Evolutionary conservation across 2,113 vertebrate genomes (phyloP).

Genomic region (Rhabdomys dilectus): DNA sequence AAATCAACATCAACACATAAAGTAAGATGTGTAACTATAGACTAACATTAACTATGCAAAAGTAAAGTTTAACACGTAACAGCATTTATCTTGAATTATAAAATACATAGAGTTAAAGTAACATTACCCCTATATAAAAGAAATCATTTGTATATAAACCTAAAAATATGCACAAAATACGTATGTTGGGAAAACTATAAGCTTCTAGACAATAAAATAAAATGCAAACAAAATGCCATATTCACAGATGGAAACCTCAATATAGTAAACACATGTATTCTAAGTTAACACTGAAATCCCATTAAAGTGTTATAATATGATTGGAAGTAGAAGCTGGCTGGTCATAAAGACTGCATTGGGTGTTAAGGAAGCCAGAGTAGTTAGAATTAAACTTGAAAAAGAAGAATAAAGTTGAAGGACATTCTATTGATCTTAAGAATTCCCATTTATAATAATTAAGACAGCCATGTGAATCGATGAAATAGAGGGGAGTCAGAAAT

Average conservation of each 20-base stretch:
- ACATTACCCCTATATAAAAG: not conserved
- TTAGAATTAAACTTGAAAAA: not conserved
- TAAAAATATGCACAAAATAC: not conserved
- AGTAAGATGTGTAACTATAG: not conserved
- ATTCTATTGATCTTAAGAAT: not conserved
- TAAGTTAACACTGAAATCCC: not conserved
- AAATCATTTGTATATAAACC: not conserved
- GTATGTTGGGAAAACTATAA: slow-evolving; percentile 20
- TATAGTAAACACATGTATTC: not conserved
- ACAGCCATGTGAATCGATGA: not conserved
- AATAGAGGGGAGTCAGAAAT: not conserved
- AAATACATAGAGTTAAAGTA: not conserved
- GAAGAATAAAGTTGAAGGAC: not conserved
- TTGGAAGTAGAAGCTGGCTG: not conserved
- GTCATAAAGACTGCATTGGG: not conserved
- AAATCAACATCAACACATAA: not conserved
- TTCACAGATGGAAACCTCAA: not conserved
- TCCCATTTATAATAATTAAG: not conserved
- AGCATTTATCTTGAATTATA: not conserved
- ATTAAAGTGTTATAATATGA: slow-evolving; percentile 16
- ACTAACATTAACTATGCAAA: not conserved
- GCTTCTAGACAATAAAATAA: slow-evolving; percentile 8
- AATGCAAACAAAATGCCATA: slow-evolving; percentile 4
- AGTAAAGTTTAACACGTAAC: not conserved
- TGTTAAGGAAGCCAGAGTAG: slow-evolving; percentile 10